Percentiles rank a stretch among this genome's conserved stretches.
Evolutionary conservation across 1,140 invertebrate species (phyloP).

Genomic region (Nasonia longicornis): DNA sequence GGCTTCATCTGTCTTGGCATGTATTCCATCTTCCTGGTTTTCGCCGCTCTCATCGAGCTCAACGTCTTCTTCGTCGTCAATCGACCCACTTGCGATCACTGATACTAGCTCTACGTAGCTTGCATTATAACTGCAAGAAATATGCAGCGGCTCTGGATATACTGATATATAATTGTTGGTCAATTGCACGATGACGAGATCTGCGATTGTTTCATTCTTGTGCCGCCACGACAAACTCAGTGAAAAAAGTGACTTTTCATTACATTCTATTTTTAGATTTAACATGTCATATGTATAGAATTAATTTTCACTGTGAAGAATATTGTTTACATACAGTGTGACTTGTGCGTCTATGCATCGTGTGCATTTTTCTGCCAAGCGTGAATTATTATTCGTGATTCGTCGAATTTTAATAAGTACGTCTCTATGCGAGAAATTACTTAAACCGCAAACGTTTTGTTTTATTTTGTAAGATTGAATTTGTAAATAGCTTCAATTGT

Average conservation of each 20-base stretch:
- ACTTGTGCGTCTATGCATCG: background rate
- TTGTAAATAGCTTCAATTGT: constrained; percentile 41
- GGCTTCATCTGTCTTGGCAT: constrained; percentile 82
- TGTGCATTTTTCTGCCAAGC: background rate
- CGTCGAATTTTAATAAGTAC: background rate
- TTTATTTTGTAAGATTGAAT: background rate
- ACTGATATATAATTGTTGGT: background rate
- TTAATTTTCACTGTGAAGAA: background rate
- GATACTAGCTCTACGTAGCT: constrained; percentile 31
- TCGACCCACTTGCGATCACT: constrained; percentile 77
- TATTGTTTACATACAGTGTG: background rate
- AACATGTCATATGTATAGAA: background rate
- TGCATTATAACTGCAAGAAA: background rate
- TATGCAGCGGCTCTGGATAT: background rate
- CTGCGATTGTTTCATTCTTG: background rate
- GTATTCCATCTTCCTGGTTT: constrained; percentile 81
- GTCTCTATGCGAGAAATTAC: too few relatives aligned
- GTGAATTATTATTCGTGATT: background rate
- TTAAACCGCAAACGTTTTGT: background rate
- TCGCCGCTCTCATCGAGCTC: constrained; percentile 85
- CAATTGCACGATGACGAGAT: background rate
- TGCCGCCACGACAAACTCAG: constrained; percentile 13
- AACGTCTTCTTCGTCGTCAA: constrained; percentile 90
- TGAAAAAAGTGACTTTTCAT: background rate
- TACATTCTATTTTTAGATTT: background rate